phyloP scores from a whole-genome alignment of 2,888 invertebrate species.

The Chorisops tibialis region DNA sequence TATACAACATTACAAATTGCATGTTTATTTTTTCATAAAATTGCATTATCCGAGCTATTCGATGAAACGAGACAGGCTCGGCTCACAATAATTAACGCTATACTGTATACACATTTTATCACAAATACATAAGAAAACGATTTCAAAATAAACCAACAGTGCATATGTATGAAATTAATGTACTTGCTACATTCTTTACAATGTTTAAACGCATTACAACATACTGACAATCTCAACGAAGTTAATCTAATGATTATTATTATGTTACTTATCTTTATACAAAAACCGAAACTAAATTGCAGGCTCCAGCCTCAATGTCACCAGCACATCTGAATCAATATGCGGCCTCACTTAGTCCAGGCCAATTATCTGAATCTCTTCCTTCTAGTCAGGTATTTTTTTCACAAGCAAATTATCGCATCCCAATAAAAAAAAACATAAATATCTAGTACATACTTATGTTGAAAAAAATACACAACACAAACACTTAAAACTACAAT shows the following conservation, averaged over 20 bases:
- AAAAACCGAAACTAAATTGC: slow-evolving; percentile 40
- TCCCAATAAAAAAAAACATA: slow-evolving; percentile 9
- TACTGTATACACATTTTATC: too few relatives aligned
- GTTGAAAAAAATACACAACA: background rate
- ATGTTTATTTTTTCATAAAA: too few relatives aligned
- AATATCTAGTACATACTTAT: background rate
- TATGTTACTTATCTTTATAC: background rate
- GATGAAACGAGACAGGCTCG: too few relatives aligned
- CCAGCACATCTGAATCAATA: slow-evolving; percentile 80
- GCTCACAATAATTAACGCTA: too few relatives aligned
- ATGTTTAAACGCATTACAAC: background rate
- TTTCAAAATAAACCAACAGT: too few relatives aligned
- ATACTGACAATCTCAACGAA: slow-evolving; percentile 18
- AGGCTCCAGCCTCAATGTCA: slow-evolving; percentile 91
- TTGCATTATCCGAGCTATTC: too few relatives aligned
- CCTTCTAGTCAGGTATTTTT: slow-evolving; percentile 77
- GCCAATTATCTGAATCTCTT: slow-evolving; percentile 71
- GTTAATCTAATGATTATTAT: background rate
- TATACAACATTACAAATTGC: too few relatives aligned
- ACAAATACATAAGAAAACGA: too few relatives aligned
- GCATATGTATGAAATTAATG: too few relatives aligned
- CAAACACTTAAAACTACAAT: background rate
- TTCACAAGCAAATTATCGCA: slow-evolving; percentile 21
- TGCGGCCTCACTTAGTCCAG: slow-evolving; percentile 60
- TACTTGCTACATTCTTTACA: too few relatives aligned